phyloP scores from a whole-genome alignment of 2,888 invertebrate genomes.

The Eupithecia tripunctaria region DNA sequence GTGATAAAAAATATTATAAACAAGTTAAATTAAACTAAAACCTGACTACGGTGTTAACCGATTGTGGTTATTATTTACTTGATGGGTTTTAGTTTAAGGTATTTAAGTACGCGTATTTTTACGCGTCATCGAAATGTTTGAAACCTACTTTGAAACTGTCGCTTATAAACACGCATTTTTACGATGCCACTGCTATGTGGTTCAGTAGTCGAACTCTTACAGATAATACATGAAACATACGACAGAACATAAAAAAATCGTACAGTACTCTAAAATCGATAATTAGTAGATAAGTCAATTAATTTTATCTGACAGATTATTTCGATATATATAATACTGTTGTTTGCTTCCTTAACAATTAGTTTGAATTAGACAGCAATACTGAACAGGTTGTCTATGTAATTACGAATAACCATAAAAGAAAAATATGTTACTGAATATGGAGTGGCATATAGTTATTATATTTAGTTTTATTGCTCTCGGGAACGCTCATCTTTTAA shows the following conservation, averaged over 20 bases:
- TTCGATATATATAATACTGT: background rate
- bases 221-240: background rate
- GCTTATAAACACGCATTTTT: background rate
- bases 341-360: background rate
- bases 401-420: background rate
- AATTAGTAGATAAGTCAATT: background rate
- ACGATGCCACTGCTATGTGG: background rate
- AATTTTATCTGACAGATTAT: background rate
- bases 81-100: no score
- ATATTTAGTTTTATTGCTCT: slow-evolving; percentile 24
- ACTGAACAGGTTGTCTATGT: background rate
- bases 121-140: background rate
- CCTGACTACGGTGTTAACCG: no score
- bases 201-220: background rate
- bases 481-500: slow-evolving; percentile 30
- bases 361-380: background rate
- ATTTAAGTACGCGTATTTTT: background rate
- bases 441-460: slow-evolving; percentile 12
- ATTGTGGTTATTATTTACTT: no score
- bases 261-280: background rate
- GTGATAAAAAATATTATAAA: no score
- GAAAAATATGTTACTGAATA: background rate
- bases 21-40: no score
- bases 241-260: background rate
- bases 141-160: background rate